Evolutionary conservation across 2,113 vertebrate species (phyloP).

Genomic region (Thermophis baileyi): DNA sequence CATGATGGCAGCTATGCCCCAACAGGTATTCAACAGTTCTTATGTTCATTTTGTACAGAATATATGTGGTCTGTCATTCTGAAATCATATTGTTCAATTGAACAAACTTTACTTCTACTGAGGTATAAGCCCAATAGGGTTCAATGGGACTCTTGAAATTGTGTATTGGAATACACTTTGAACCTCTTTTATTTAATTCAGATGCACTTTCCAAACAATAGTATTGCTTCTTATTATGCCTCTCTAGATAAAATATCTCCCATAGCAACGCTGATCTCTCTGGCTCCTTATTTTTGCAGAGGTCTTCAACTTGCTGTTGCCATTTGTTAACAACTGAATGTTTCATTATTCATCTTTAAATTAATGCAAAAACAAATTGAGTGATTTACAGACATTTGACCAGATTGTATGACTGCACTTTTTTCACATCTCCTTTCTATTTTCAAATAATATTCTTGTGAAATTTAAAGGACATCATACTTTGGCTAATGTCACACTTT

Average conservation of each 20-base stretch:
- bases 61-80: background rate
- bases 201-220: background rate
- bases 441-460: constrained; percentile 20
- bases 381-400: constrained; percentile 29
- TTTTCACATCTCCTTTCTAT: constrained; percentile 22
- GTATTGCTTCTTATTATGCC: background rate
- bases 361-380: constrained; percentile 21
- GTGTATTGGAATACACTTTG: background rate
- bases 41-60: background rate
- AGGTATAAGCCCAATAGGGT: background rate
- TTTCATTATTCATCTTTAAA: constrained; percentile 9
- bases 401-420: constrained; percentile 30
- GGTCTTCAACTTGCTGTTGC: background rate
- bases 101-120: background rate
- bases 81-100: background rate
- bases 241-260: background rate
- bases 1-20: background rate
- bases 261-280: background rate
- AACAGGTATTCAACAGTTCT: background rate
- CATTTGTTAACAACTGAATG: constrained; percentile 32
- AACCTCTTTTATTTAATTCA: background rate
- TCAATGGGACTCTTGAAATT: background rate
- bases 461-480: constrained; percentile 40
- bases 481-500: constrained; percentile 29
- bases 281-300: background rate